Base-by-base conservation (phyloP, 2,888 invertebrate genomes). In the Hirudinaria manillensis region DNA sequence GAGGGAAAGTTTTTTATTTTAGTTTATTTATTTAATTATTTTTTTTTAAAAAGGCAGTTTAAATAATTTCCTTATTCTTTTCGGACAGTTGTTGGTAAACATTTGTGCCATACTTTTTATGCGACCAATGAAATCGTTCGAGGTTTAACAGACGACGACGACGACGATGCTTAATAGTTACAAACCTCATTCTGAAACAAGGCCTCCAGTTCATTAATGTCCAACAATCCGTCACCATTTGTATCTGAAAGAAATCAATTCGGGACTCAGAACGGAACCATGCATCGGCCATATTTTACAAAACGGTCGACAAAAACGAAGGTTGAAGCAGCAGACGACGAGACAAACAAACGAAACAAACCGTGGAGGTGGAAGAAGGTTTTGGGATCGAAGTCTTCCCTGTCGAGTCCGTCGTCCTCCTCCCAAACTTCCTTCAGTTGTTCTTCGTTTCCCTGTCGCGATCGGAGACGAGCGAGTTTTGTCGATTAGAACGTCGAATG, bases 361-460 rank as follows among this genome's bases (percentile, higher is more conserved):
- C 94, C 98, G 85, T 99, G 99, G 83, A 95, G 89, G 87, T 91
- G 90, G 88, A 99, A 99, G 88, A 99, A 99, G 4, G 92, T 92
- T 87, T 90, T 92, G 19, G 97, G 96, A 86, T 99, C 90, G 86
- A 98, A 99, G 81, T 93, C 91, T 82, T 93, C 91, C 76, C 89
- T 88, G 74, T 91, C 91, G 91, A 96, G 91, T 83, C 95, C 93
- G 87, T 99, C 98, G 83, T 92, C 91, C 78, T 89, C 92, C 78
- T 88, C 87, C 98, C 98, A 98, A 1, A 98, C 97, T 86, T 99
- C 95, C 86, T 98, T 94, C 71, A 97, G 87, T 85, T 99, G 98
- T 80, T 93, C 93, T 84, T 94, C 93, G 83, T 94, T 95, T 75
- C 95, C 97, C 86, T 86, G 81, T 7, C 3, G 34, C 24, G 7